Evolutionary conservation across 2,888 invertebrate species (phyloP), one percentile per base, ranked within the genome.

Genomic region (Leptopilina drosophilae): DNA sequence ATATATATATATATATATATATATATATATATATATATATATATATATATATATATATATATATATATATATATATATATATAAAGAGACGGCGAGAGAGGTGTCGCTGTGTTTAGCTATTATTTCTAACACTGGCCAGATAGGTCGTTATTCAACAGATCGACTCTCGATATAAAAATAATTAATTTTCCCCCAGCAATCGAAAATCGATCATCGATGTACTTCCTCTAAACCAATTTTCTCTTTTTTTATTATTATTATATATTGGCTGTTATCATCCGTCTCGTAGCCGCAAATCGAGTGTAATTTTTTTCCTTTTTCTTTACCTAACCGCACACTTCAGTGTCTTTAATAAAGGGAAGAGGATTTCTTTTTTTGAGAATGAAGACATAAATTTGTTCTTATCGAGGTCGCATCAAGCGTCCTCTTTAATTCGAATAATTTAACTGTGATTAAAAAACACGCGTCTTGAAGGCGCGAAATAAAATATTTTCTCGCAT

Each of bases 121-220:
- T 73, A 73, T 49, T 69, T 53, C 53, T 69, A 69, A 69, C 69
- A 53, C 69, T 69, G 67, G 5, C 67, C 67, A 67, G 69, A 53
- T 33, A 33, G 33, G 3, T 33, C 33, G 33, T 33, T 33, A 33
- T 33, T 33, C 33, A 33, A 33, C 33, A 33, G 33, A 33, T 33
- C 33, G 33, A 33, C 33, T 33, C 33, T 33, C 33, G 33, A 33
- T 33, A 33, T 33, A 33, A 33, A 33, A 33, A 33, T 33, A 33
- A 33, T 33, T 33, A 3, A 33, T 33, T 33, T 33, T 33, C 33
- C 33, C 33, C 5, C 33, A 33, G 33, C 33, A 33, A 33, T 33
- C 33, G 33, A 33, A 33, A 33, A 33, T 33, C 33, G 33, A 33
- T 33, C 33, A 33, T 33, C 33, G 33, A 33, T 33, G 5, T 33